phyloP scores from a whole-genome alignment of 2,888 invertebrate genomes.

The Aromia moschata region DNA sequence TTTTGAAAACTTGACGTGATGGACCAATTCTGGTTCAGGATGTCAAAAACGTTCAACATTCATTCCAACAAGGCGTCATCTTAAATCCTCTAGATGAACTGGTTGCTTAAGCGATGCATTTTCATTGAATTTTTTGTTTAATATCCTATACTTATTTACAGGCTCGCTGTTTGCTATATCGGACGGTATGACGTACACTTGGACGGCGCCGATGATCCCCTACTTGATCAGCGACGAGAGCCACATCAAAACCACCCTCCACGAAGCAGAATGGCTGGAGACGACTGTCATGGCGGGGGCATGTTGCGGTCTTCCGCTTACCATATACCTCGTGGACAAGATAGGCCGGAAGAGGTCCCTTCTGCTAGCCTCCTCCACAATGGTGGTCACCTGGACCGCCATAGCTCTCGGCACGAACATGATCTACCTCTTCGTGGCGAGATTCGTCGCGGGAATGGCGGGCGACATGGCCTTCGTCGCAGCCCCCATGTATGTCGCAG shows the following conservation, averaged over 20 bases:
- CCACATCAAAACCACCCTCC: constrained; percentile 51
- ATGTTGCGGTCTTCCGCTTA: constrained; percentile 55
- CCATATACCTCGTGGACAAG: constrained; percentile 55
- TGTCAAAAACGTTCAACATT: neutral
- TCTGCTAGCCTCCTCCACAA: constrained; percentile 53
- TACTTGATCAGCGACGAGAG: constrained; percentile 49
- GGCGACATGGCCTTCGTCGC: constrained; percentile 61
- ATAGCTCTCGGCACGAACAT: constrained; percentile 55
- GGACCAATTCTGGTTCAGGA: too few species aligned
- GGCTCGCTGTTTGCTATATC: constrained; percentile 51
- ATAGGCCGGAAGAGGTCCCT: constrained; percentile 58
- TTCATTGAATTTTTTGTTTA: neutral
- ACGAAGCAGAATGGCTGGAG: constrained; percentile 53
- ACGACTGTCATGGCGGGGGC: constrained; percentile 52
- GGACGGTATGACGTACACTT: constrained; percentile 62
- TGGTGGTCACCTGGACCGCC: constrained; percentile 56
- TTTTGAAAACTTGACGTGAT: too few species aligned
- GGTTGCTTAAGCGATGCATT: neutral
- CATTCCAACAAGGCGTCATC: neutral
- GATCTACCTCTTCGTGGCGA: constrained; percentile 54
- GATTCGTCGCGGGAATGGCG: constrained; percentile 58
- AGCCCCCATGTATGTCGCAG: constrained; percentile 61
- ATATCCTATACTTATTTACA: constrained; percentile 1
- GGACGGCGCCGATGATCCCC: constrained; percentile 60
- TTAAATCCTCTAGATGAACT: neutral